Percentiles rank a stretch among this genome's conserved stretches.
phyloP scores from a whole-genome alignment of 2,888 invertebrate species.

The Myopa testacea region DNA sequence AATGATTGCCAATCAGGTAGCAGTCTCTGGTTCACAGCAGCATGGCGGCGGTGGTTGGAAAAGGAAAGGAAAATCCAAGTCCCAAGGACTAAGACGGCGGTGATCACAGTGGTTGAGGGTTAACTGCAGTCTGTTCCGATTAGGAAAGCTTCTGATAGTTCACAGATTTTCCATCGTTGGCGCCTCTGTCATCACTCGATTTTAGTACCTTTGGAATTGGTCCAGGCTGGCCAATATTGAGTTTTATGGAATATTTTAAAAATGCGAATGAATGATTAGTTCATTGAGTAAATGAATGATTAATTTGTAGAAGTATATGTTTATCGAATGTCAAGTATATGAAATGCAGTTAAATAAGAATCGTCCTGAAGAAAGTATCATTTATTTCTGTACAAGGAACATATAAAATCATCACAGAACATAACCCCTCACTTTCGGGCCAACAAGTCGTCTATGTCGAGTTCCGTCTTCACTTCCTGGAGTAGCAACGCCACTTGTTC shows the following conservation, averaged over 20 bases:
- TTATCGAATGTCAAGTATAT: not conserved
- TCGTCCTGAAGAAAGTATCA: no score
- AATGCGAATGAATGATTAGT: not conserved
- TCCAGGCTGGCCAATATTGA: constrained; percentile 52
- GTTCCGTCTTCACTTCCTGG: constrained; percentile 66
- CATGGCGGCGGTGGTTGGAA: constrained; percentile 14
- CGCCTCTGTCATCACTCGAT: constrained; percentile 62
- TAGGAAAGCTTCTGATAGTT: constrained; percentile 20
- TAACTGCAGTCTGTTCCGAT: constrained; percentile 8
- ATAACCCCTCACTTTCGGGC: constrained; percentile 55
- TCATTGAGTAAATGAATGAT: not conserved
- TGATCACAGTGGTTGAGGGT: constrained; percentile 7
- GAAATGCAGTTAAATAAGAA: no score
- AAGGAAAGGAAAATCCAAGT: constrained; percentile 42
- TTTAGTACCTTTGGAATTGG: constrained; percentile 54
- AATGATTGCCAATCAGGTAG: no score
- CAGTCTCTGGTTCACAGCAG: constrained; percentile 30
- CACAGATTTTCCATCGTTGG: constrained; percentile 60
- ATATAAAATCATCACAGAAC: not conserved
- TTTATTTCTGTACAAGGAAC: not conserved
- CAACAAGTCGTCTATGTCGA: constrained; percentile 64
- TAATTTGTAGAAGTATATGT: not conserved
- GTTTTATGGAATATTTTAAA: constrained; percentile 53
- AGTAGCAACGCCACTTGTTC: constrained; percentile 69
- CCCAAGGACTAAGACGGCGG: constrained; percentile 22